Conservation (phyloP, 2,888 invertebrate genomes). For the Spodoptera littoralis region DNA sequence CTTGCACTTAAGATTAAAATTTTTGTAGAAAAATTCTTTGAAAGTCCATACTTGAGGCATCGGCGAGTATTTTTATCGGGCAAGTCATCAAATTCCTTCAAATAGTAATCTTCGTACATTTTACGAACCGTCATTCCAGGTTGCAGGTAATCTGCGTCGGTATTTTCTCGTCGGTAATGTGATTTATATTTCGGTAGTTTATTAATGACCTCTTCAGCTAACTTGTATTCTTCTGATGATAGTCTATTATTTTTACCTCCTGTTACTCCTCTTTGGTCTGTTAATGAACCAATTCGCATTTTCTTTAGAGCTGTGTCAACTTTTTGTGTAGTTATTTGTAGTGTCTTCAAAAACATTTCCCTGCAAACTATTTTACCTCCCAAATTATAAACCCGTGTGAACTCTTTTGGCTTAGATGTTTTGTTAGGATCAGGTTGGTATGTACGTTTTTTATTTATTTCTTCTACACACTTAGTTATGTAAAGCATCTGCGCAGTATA, state of each 20-base stretch:
- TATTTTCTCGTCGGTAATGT: conserved; percentile 29
- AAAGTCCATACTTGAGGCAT: conserved; percentile 1
- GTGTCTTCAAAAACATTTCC: too few species aligned
- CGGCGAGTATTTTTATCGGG: conserved; percentile 16
- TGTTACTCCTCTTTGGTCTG: conserved; percentile 26
- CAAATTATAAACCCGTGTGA: too few species aligned
- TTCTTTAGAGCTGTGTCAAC: too few species aligned
- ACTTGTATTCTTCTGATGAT: conserved; percentile 21
- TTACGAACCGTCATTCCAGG: conserved; percentile 27
- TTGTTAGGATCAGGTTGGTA: too few species aligned
- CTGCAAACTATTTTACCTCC: too few species aligned
- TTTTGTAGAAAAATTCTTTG: conserved; percentile 14
- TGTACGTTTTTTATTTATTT: too few species aligned
- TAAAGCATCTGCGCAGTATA: too few species aligned
- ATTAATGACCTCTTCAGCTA: conserved; percentile 26
- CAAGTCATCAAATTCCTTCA: conserved; percentile 21
- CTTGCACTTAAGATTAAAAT: conserved; percentile 25
- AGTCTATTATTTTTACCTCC: conserved; percentile 27
- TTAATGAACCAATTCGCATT: conserved; percentile 2
- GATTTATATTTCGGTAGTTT: conserved; percentile 33
- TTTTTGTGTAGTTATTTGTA: too few species aligned
- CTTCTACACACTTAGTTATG: too few species aligned
- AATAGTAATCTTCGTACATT: conserved; percentile 23
- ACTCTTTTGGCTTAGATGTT: too few species aligned
- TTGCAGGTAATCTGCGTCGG: conserved; percentile 24